Evolutionary conservation across 2,113 vertebrate species (phyloP).

Genomic region (Tetrao urogallus): DNA sequence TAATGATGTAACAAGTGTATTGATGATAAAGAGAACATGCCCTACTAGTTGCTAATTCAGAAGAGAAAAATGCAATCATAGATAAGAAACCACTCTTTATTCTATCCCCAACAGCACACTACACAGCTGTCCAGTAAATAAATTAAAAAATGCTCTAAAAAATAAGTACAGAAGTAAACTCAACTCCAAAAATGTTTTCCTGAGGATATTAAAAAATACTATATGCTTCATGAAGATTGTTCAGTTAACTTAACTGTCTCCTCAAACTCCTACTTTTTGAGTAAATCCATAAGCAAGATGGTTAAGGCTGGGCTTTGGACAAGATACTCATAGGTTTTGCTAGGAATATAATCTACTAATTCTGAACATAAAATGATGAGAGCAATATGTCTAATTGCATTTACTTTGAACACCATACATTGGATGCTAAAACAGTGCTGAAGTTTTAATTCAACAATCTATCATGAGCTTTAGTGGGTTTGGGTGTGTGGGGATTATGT

Average conservation of each 20-base stretch:
- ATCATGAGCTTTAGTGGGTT: background rate
- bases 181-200: background rate
- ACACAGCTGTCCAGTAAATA: background rate
- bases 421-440: background rate
- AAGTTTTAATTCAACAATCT: background rate
- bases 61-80: background rate
- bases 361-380: background rate
- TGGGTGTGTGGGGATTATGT: background rate
- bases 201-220: background rate
- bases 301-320: conserved; percentile 13
- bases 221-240: background rate
- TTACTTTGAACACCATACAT: conserved; percentile 26
- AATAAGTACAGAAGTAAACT: background rate
- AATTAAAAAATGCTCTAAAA: background rate
- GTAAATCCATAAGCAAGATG: background rate
- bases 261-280: background rate
- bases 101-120: background rate
- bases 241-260: background rate
- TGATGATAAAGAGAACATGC: background rate
- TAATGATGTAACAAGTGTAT: background rate
- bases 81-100: background rate
- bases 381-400: background rate
- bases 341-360: conserved; percentile 7
- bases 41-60: background rate
- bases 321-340: background rate